Conservation (phyloP, 2,888 invertebrate species). For the Eupsilia transversa region DNA sequence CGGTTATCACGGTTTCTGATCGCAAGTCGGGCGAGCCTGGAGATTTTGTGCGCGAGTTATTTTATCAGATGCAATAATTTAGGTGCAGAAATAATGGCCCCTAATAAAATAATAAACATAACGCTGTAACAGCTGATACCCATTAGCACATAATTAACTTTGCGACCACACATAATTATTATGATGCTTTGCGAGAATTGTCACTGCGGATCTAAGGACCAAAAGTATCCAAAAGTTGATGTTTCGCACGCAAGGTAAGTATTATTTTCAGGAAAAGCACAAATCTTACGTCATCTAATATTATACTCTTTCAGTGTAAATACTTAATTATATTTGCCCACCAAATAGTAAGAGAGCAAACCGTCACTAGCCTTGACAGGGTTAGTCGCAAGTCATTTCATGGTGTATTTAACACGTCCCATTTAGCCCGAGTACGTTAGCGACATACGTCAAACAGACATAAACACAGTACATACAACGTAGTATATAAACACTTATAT, state of each 20-base stretch:
- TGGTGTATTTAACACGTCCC: slow-evolving; percentile 66
- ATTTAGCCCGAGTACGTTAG: slow-evolving; percentile 38
- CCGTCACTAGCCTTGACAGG: slow-evolving; percentile 14
- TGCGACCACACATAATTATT: slow-evolving; percentile 3
- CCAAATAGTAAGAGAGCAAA: background rate
- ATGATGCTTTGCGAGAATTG: background rate
- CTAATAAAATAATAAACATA: slow-evolving; percentile 27
- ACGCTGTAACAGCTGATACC: slow-evolving; percentile 16
- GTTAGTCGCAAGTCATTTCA: slow-evolving; percentile 50
- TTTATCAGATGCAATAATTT: slow-evolving; percentile 36
- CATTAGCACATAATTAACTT: slow-evolving; percentile 12
- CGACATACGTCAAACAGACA: slow-evolving; percentile 24
- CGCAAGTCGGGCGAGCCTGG: slow-evolving; percentile 49
- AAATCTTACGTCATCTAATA: background rate
- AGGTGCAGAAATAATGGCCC: slow-evolving; percentile 4
- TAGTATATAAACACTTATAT: slow-evolving; percentile 21
- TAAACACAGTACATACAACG: background rate
- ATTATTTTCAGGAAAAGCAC: background rate
- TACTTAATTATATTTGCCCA: slow-evolving; percentile 9
- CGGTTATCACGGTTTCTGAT: slow-evolving; percentile 64
- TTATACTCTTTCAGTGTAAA: slow-evolving; percentile 1
- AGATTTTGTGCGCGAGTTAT: slow-evolving; percentile 65
- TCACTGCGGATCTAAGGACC: background rate
- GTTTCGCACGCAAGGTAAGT: background rate
- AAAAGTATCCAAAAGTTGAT: background rate